These are phyloP conservation scores for Artemia franciscana DNA, from an alignment of 1,140 invertebrate species.

Conservation along the genomic window DNA sequence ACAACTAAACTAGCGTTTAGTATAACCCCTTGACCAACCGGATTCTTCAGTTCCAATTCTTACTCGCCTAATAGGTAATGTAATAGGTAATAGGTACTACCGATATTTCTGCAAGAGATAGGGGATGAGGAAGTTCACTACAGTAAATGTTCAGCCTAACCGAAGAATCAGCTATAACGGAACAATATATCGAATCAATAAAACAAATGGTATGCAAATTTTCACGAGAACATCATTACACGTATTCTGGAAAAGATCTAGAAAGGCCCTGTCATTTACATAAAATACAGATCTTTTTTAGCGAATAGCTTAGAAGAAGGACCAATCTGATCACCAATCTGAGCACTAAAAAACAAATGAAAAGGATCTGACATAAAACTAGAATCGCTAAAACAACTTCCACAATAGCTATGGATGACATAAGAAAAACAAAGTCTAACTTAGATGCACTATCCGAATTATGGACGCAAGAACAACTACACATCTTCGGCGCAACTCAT, in stretches of 20 bases:
- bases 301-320: background rate
- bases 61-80: background rate
- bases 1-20: background rate
- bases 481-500: too few relatives aligned
- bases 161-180: background rate
- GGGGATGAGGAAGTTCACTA: background rate
- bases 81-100: background rate
- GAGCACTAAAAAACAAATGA: background rate
- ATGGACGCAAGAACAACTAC: too few relatives aligned
- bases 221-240: background rate
- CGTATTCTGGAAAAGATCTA: background rate
- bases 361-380: too few relatives aligned
- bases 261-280: background rate
- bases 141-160: background rate
- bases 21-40: background rate
- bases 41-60: background rate
- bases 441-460: too few relatives aligned
- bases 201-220: background rate
- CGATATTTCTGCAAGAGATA: background rate
- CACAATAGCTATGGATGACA: too few relatives aligned
- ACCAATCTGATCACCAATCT: background rate
- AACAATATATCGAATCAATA: background rate
- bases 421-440: too few relatives aligned
- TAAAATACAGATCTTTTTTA: background rate
- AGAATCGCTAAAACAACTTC: too few relatives aligned